Base-by-base conservation (phyloP, 2,797 vertebrate genomes). In the Muraenolepis orangiensis region DNA sequence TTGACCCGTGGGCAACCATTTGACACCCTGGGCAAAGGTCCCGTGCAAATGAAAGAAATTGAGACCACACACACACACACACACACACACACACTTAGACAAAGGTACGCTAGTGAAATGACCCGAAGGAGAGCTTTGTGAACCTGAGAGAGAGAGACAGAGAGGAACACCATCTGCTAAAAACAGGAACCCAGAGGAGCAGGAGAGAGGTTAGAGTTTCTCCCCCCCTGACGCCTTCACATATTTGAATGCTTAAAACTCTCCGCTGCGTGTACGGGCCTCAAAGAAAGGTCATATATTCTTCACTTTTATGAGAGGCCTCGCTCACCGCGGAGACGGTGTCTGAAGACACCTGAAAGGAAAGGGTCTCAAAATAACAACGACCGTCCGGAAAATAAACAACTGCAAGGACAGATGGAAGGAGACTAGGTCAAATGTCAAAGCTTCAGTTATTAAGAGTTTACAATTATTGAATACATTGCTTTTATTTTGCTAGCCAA, bases 61-160 rank as follows among this genome's bases (percentile, higher is more conserved):
- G 77, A 76, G 78, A 82, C 87, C 87, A 88, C 85, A 79, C 80
- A 67, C 32, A 75, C 40, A 42, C 72, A 76, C 73, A 71, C 40
- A 84, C 73, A 40, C 87, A 88, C 85, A 79, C 80, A 67, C 32
- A 75, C 40, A 42, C 72, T 77, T 73, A 71, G 46, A 84, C 73
- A 40, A 64, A 69, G 81, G 29, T 73, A 26, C 66, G 36, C 18
- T 10, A 73, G 34, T 80, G 72, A 80, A 82, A 85, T 34, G 51
- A n/a, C 71, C 46, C 30, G 6, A 67, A 23, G 70, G 14, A 32
- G 34, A 72, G 66, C 61, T 40, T 87, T 87, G 51, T 81, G 83
- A 80, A 74, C 73, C 78, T 40, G n/a, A 77, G 29, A 86, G 77
- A 61, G n/a, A 61, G 87, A 86, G 77, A 61, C 13, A 61, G 87